Percentiles rank a stretch among this genome's conserved stretches.
These are phyloP conservation scores for Conger conger DNA, from an alignment of 2,113 vertebrate genomes.

Conservation along the genomic window DNA sequence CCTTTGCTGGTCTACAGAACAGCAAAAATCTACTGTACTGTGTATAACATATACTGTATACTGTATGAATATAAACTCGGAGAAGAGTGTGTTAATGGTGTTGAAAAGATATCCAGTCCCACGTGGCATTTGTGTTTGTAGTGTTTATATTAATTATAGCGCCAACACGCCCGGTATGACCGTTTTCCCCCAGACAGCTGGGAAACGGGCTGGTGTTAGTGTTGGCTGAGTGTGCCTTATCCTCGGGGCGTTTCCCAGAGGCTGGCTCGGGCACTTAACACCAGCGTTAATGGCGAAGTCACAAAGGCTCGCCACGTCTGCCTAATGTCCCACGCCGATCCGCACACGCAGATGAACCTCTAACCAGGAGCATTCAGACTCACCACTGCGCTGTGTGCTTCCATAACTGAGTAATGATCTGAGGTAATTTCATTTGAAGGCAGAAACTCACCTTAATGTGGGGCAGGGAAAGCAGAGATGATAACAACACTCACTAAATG, in stretches of 20 bases:
- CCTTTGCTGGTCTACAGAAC: background rate
- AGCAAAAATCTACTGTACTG: too few species aligned
- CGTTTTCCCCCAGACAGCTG: slow-evolving; percentile 35
- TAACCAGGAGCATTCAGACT: background rate
- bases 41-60: background rate
- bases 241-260: background rate
- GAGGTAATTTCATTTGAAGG: too few species aligned
- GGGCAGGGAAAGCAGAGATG: background rate
- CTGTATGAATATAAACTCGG: too few species aligned
- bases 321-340: background rate
- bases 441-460: too few species aligned
- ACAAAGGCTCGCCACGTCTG: background rate
- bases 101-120: background rate
- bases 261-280: background rate
- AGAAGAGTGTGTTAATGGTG: background rate
- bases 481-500: background rate
- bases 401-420: background rate
- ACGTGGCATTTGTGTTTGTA: background rate
- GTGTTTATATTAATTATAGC: background rate
- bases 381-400: background rate
- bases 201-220: slow-evolving; percentile 43
- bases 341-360: background rate
- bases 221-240: slow-evolving; percentile 32
- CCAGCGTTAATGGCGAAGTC: background rate
- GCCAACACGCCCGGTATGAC: background rate